A percentile compares a stretch with the other conserved stretches of the same genome.
phyloP scores from a whole-genome alignment of 2,113 vertebrate species.

The Pao palembangensis region DNA sequence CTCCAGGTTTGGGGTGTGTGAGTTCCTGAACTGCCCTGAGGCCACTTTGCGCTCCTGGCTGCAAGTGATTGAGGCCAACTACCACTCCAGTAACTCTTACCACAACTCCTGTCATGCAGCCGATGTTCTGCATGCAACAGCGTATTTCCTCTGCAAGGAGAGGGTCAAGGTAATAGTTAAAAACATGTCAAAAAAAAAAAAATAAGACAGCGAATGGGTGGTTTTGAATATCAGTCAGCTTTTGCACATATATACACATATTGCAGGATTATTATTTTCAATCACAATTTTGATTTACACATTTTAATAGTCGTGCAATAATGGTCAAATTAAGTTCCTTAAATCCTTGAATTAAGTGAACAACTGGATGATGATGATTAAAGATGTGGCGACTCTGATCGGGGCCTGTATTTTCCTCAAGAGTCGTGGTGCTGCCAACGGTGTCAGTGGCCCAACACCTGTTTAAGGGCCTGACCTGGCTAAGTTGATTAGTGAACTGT shows the following conservation, averaged over 20 bases:
- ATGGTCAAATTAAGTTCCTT: neutral
- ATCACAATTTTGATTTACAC: too few relatives aligned
- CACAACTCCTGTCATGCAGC: constrained; percentile 95
- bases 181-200: neutral
- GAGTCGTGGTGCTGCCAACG: constrained; percentile 33
- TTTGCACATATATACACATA: neutral
- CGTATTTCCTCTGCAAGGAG: constrained; percentile 92
- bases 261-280: too few relatives aligned
- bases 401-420: constrained; percentile 11
- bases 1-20: constrained; percentile 90
- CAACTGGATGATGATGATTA: neutral
- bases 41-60: constrained; percentile 88
- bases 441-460: constrained; percentile 53
- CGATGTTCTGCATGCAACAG: constrained; percentile 93
- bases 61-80: constrained; percentile 90
- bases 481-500: constrained; percentile 62
- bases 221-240: too few relatives aligned
- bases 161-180: constrained; percentile 84
- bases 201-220: neutral
- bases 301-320: neutral
- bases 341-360: neutral
- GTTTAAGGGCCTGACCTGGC: constrained; percentile 18
- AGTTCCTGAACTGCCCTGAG: constrained; percentile 91
- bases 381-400: neutral
- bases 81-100: constrained; percentile 93